Conservation (phyloP, 2,888 invertebrate genomes). For the Melieria omissa region DNA sequence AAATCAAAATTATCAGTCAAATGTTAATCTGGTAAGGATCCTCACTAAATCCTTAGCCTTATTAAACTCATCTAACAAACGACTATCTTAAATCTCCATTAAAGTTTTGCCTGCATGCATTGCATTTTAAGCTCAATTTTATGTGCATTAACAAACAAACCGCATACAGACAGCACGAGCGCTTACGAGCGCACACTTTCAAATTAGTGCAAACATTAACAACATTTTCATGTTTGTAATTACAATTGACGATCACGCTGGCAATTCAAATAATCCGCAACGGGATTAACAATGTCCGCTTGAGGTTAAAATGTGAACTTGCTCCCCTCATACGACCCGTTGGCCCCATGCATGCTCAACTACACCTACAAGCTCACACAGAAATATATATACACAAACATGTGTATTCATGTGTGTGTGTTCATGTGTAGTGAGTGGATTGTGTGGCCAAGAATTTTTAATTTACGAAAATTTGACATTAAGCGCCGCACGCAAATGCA, state of each 20-base stretch:
- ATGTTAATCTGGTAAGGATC: too few relatives aligned
- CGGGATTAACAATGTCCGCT: constrained; percentile 43
- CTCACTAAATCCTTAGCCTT: too few relatives aligned
- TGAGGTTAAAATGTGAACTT: constrained; percentile 40
- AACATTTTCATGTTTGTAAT: constrained; percentile 45
- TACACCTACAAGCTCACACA: too few relatives aligned
- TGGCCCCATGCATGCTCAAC: too few relatives aligned
- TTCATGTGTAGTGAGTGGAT: constrained; percentile 15
- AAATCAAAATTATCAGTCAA: too few relatives aligned
- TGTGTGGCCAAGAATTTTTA: constrained; percentile 35
- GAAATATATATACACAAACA: too few relatives aligned
- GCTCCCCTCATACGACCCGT: too few relatives aligned
- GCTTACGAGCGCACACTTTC: neutral
- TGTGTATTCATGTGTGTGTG: neutral
- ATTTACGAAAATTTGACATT: constrained; percentile 32
- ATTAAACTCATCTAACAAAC: too few relatives aligned
- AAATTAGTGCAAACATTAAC: constrained; percentile 41
- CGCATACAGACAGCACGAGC: neutral
- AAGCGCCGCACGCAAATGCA: neutral
- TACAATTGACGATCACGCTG: constrained; percentile 44
- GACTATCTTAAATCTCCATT: too few relatives aligned
- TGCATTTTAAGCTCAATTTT: too few relatives aligned
- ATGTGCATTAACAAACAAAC: too few relatives aligned
- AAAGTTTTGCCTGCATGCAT: too few relatives aligned
- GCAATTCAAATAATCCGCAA: constrained; percentile 45